Conservation (phyloP, 2,888 invertebrate species). For the Parapristionchus giblindavisi region DNA sequence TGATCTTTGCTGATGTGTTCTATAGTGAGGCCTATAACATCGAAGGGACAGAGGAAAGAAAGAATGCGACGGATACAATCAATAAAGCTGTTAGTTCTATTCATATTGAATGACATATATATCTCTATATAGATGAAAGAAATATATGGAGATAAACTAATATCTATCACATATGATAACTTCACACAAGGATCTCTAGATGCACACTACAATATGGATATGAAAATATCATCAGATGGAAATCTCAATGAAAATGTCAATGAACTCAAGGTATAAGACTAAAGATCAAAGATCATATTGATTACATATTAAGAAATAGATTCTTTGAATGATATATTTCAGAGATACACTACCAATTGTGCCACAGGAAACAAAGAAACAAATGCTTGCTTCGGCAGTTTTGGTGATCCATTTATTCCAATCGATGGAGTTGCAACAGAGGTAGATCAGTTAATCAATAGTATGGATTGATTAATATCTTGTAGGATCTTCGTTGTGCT, state of each 20-base stretch:
- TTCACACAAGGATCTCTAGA: slow-evolving; percentile 35
- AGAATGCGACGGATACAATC: not conserved
- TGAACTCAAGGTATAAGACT: slow-evolving; percentile 6
- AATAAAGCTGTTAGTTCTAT: not conserved
- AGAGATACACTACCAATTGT: slow-evolving; percentile 12
- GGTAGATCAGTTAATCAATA: not conserved
- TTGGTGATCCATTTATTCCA: not conserved
- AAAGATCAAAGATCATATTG: not conserved
- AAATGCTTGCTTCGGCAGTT: not conserved
- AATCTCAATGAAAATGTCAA: not conserved
- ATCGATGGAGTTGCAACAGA: not conserved
- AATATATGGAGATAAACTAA: slow-evolving; percentile 4
- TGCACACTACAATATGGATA: slow-evolving; percentile 1
- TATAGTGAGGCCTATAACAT: slow-evolving; percentile 24
- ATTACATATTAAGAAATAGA: not conserved
- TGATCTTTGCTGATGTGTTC: not conserved
- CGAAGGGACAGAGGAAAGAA: not conserved
- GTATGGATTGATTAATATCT: not conserved
- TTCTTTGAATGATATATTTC: not conserved
- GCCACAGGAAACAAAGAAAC: not conserved
- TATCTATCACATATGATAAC: slow-evolving; percentile 3
- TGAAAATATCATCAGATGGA: slow-evolving; percentile 17
- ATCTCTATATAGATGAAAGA: not conserved
- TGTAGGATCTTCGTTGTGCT: slow-evolving; percentile 29
- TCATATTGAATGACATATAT: not conserved